Evolutionary conservation across 2,888 invertebrate genomes (phyloP).

Genomic region (Prostheceraeus crozeri): DNA sequence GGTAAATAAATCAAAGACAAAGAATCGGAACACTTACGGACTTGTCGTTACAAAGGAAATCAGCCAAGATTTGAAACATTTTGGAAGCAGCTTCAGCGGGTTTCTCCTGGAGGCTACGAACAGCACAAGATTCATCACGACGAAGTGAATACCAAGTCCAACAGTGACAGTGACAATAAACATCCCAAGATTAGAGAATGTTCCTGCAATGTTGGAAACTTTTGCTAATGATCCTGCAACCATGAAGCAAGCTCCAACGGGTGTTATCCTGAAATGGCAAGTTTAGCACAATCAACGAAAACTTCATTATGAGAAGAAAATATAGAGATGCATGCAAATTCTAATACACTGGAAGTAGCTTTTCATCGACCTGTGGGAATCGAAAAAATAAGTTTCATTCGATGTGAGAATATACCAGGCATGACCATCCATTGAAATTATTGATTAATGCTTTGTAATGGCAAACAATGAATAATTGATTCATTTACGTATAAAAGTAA

Average conservation of each 20-base stretch:
- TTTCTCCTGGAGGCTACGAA: conserved; percentile 44
- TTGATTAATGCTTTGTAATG: no score
- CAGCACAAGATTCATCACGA: conserved; percentile 45
- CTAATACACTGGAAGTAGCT: not conserved
- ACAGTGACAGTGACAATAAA: conserved; percentile 44
- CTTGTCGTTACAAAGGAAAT: conserved; percentile 47
- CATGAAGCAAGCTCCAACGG: conserved; percentile 46
- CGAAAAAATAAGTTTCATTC: no score
- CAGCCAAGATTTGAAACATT: conserved; percentile 44
- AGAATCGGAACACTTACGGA: conserved; percentile 44
- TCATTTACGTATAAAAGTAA: no score
- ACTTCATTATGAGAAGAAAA: not conserved
- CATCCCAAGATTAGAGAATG: conserved; percentile 44
- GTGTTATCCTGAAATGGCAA: conserved; percentile 44
- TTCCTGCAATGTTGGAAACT: conserved; percentile 41
- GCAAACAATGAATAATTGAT: no score
- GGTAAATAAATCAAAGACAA: conserved; percentile 15
- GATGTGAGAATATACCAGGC: no score
- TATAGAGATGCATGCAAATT: not conserved
- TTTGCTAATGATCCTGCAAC: conserved; percentile 43
- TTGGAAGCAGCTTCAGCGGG: conserved; percentile 44
- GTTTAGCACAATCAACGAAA: not conserved
- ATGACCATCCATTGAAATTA: no score
- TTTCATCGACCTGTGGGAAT: no score
- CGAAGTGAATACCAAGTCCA: conserved; percentile 44